phyloP scores from a whole-genome alignment of 1,140 invertebrate genomes.

The Zelostemma sp. region DNA sequence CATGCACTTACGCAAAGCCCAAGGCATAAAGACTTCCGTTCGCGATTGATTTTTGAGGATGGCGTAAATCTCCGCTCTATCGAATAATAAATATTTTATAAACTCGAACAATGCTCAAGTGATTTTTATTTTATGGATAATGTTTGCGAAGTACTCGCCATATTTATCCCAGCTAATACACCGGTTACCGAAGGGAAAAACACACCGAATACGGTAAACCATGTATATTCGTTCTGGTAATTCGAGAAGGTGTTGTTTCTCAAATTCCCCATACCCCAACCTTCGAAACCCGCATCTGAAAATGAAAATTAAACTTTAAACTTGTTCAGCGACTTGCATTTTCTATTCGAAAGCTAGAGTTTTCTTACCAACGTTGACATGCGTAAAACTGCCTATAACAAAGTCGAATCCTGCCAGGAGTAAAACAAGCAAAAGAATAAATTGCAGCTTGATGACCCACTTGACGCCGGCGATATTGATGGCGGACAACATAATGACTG shows the following conservation, averaged over 20 bases:
- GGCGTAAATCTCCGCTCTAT: constrained; percentile 93
- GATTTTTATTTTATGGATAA: too few species aligned
- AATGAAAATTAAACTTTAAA: constrained; percentile 20
- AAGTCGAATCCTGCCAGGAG: constrained; percentile 91
- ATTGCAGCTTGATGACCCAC: constrained; percentile 93
- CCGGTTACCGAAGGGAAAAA: constrained; percentile 95
- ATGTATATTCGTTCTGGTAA: constrained; percentile 84
- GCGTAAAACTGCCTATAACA: constrained; percentile 87
- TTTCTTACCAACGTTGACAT: constrained; percentile 74
- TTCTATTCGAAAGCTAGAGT: background rate
- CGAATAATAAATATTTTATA: too few species aligned
- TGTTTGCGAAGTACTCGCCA: too few species aligned
- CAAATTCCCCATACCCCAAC: constrained; percentile 85
- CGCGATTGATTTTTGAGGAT: constrained; percentile 94
- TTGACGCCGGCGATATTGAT: constrained; percentile 94
- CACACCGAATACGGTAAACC: constrained; percentile 95
- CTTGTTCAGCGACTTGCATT: background rate
- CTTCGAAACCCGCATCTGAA: constrained; percentile 84
- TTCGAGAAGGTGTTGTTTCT: constrained; percentile 85
- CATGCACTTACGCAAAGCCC: constrained; percentile 78
- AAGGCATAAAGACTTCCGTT: constrained; percentile 94
- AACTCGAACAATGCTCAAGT: too few species aligned
- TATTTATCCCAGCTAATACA: constrained; percentile 96
- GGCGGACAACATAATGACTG: constrained; percentile 84
- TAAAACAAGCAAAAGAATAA: constrained; percentile 85